Base-by-base conservation (phyloP, 35 echinoderm and acorn worm species). In the Nesometra sesokonis region DNA sequence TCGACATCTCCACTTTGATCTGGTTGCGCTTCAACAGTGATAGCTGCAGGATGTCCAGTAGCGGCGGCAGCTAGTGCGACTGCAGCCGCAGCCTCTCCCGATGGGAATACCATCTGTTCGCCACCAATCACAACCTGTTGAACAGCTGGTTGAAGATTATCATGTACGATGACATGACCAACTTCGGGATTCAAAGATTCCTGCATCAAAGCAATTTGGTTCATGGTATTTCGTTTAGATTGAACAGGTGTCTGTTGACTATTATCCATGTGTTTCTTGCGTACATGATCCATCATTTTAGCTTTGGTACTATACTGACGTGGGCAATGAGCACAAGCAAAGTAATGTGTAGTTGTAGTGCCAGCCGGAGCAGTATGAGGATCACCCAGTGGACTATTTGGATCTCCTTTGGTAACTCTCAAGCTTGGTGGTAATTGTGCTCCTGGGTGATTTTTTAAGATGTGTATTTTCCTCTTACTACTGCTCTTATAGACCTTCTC, bases 401-500 rank as follows among this genome's bases (percentile, higher is more conserved):
- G 89, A 52, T 91, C 86, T 36, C 89, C 90, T 76, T 97, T 97
- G 46, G 89, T 97, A 37, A 93, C 91, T n/a, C 95, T 76, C 35
- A 97, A 77, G 88, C 95, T 97, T 17, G 95, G 95, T 17, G 95
- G 95, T 13, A 97, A 57, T 36, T 85, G 78, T 21, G 89, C 86
- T 43, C 95, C 95, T 34, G 95, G 95, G 36, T 97, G 95, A 76
- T 97, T 97, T 82, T 97, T 97, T 21, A 97, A 40, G 80, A 97
- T 97, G 85, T 97, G 95, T 35, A 97, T 97, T 85, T 97, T 97
- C 80, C 95, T 85, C 36, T 97, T 97, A 77, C 95, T 97, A 52
- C 95, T 97, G 87, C 95, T 97, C 81, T 97, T 97, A 87, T 97
- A 97, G 0, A 97, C 91, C 84, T 97, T 97, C 46, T 97, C 95